These are phyloP conservation scores for Drosophila pseudoananassae DNA, from an alignment of 1,140 invertebrate genomes.

Conservation along the genomic window DNA sequence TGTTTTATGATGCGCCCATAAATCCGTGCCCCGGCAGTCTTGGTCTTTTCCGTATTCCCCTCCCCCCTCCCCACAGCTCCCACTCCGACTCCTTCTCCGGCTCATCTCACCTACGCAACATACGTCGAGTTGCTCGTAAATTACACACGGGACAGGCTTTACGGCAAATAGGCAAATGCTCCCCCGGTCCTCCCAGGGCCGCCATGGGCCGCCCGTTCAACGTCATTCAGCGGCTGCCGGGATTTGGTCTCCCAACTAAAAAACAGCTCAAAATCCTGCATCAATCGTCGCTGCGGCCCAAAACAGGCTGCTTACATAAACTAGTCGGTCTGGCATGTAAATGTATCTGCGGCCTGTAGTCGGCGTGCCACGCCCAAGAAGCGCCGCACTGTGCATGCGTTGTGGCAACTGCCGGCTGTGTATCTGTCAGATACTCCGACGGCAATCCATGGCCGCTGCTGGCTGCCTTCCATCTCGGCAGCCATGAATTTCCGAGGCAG, in stretches of 20 bases:
- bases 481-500: conserved; percentile 37
- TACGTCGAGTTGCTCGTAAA: conserved; percentile 67
- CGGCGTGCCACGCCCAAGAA: conserved; percentile 61
- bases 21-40: conserved; percentile 57
- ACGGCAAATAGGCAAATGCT: conserved; percentile 71
- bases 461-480: conserved; percentile 25
- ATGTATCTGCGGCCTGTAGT: not conserved
- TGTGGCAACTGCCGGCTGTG: conserved; percentile 37
- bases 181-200: not conserved
- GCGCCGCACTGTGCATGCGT: conserved; percentile 58
- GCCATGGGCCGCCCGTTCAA: conserved; percentile 29
- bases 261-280: conserved; percentile 59
- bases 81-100: not conserved
- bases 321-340: conserved; percentile 17
- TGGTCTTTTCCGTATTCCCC: not conserved
- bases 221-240: conserved; percentile 55
- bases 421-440: conserved; percentile 62
- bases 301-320: conserved; percentile 41
- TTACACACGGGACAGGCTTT: conserved; percentile 65
- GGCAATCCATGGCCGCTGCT: conserved; percentile 58
- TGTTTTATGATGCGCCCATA: conserved; percentile 81
- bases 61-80: too few relatives aligned
- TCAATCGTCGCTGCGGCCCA: conserved; percentile 55
- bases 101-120: conserved; percentile 55
- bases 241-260: conserved; percentile 40